phyloP scores from a whole-genome alignment of 2,797 vertebrate genomes.

The Parotocinclus haroldoi region DNA sequence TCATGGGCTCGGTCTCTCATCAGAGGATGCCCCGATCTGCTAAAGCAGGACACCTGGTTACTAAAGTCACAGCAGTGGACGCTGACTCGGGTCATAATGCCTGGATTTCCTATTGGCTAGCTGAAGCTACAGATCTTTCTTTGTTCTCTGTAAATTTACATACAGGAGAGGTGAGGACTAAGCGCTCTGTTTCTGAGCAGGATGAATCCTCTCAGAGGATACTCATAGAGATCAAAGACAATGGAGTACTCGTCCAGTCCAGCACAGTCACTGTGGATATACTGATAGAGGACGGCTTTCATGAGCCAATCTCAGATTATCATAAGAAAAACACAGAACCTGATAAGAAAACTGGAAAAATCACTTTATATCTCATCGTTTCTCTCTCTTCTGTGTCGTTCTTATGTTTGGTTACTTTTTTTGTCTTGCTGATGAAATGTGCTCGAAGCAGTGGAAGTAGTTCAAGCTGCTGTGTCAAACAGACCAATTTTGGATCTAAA shows the following conservation, averaged over 20 bases:
- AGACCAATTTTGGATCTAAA: constrained; percentile 39
- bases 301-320: constrained; percentile 50
- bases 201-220: constrained; percentile 62
- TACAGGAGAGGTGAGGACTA: constrained; percentile 75
- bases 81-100: constrained; percentile 83
- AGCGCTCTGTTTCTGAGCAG: constrained; percentile 50
- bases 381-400: constrained; percentile 42
- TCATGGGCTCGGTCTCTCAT: constrained; percentile 60
- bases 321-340: constrained; percentile 43
- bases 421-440: constrained; percentile 66
- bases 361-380: constrained; percentile 46
- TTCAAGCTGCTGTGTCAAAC: constrained; percentile 42
- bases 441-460: constrained; percentile 39
- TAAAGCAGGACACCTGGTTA: constrained; percentile 66
- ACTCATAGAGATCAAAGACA: constrained; percentile 60
- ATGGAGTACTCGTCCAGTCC: constrained; percentile 55
- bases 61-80: constrained; percentile 77
- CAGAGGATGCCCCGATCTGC: constrained; percentile 65
- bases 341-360: constrained; percentile 41
- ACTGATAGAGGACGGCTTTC: constrained; percentile 54
- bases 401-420: constrained; percentile 45
- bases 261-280: constrained; percentile 57
- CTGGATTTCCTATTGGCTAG: constrained; percentile 77
- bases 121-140: constrained; percentile 67
- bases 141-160: constrained; percentile 74